Base-by-base conservation (phyloP, 1,140 invertebrate species). In the Andrena cerasifolii region DNA sequence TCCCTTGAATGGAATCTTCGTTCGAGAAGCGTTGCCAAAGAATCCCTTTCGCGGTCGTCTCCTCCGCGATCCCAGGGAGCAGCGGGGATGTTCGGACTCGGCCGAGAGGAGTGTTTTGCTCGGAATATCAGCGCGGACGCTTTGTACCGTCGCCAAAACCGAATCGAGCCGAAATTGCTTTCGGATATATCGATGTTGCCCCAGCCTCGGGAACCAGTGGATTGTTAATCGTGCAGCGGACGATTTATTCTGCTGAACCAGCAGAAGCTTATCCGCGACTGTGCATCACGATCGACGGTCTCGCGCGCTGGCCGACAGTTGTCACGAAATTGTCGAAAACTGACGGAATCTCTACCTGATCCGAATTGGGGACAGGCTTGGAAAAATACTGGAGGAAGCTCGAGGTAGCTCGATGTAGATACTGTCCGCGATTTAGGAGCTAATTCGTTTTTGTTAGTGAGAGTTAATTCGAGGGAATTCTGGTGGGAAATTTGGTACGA, bases 101-200 rank as follows among this genome's bases (percentile, higher is more conserved):
- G 28, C 28, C 43, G 51, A 47, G 62, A 4, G 21, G 21, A 8
- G 33, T 12, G 24, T 74, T 49, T 74, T 65, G n/a, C 24, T 68
- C 49, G 49, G 58, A 68, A 73, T 10, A 40, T 78, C 54, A 68
- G 72, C 21, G 78, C 33, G 28, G 56, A 68, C 33, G 79, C 68
- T 81, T 77, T 68, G 73, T 68, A 68, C 45, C 7, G 18, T 49
- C 63, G 63, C 59, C 63, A 76, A 68, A 74, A 54, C 40, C 51
- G 36, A 68, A 67, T 51, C 28, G 28, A 66, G 53, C 21, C n/a
- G 40, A 40, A 36, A 68, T 76, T 68, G 40, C 73, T 68, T 58
- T 36, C 51, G 43, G 63, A 47, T 68, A 47, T 68, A 76, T 49
- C 43, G 40, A 49, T 26, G 28, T 36, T 68, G 51, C 26, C n/a